Conservation (phyloP, 2,797 vertebrate species). For the Sebastes matsubarae region DNA sequence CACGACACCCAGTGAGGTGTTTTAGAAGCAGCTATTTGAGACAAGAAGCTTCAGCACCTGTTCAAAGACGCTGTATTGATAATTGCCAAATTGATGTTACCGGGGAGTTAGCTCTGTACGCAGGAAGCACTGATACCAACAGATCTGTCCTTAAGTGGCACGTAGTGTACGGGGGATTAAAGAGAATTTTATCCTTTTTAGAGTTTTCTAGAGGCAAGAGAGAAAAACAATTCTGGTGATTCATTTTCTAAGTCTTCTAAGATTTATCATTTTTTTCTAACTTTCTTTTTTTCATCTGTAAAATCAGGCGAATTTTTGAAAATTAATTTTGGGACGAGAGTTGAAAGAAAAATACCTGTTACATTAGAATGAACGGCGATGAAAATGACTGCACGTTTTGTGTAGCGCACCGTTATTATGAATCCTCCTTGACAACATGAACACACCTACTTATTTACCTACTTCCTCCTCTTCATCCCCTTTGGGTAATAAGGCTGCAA, state of each 20-base stretch:
- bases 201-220: background rate
- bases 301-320: too few species aligned
- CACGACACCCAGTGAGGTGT: background rate
- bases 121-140: background rate
- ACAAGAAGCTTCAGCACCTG: background rate
- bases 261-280: background rate
- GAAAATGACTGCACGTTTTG: too few species aligned
- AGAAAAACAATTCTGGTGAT: too few species aligned
- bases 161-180: background rate
- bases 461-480: too few species aligned
- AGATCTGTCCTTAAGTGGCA: background rate
- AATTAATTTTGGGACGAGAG: too few species aligned
- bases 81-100: background rate
- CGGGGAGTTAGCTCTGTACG: background rate
- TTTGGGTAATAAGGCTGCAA: too few species aligned
- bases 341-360: too few species aligned
- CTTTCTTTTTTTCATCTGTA: background rate
- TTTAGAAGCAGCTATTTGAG: background rate
- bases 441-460: too few species aligned
- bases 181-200: background rate
- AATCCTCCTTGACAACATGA: too few species aligned
- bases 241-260: too few species aligned
- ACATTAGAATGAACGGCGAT: too few species aligned
- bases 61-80: constrained; percentile 5
- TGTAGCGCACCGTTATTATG: too few species aligned